A percentile compares a stretch with the other conserved stretches of the same genome.
Evolutionary conservation across 1,140 invertebrate species (phyloP).

Genomic region (Chrysopa pallens): DNA sequence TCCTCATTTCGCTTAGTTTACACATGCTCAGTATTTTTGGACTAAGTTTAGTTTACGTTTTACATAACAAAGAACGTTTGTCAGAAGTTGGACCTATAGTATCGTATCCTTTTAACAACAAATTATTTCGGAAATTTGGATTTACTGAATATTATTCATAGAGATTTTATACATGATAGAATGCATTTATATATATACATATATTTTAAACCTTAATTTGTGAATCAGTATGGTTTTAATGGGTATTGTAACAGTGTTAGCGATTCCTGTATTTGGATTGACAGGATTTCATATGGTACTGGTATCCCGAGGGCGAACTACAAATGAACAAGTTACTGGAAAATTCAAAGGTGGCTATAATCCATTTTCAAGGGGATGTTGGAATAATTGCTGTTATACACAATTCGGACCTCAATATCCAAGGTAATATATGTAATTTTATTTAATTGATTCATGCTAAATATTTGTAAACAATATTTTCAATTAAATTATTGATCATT

Average conservation of each 20-base stretch:
- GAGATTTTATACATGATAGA: too few species aligned
- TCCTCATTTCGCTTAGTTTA: constrained; percentile 85
- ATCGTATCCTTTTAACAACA: constrained; percentile 64
- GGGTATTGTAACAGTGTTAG: constrained; percentile 72
- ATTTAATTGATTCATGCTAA: too few species aligned
- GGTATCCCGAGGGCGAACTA: constrained; percentile 94
- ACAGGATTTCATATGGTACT: constrained; percentile 96
- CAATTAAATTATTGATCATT: too few species aligned
- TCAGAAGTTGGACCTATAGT: constrained; percentile 69
- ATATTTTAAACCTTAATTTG: too few species aligned
- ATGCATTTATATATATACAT: too few species aligned
- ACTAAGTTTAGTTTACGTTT: constrained; percentile 78
- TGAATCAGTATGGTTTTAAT: constrained; percentile 70
- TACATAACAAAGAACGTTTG: constrained; percentile 67
- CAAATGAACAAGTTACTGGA: constrained; percentile 98
- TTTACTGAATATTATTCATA: background rate
- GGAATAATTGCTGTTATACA: constrained; percentile 85
- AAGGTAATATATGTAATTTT: constrained; percentile 65
- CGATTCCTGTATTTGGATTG: constrained; percentile 93
- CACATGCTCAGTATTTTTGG: constrained; percentile 96
- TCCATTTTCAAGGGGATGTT: constrained; percentile 88
- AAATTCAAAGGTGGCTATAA: constrained; percentile 96
- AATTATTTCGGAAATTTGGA: background rate
- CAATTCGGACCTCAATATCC: constrained; percentile 94
- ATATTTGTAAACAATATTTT: too few species aligned